These are phyloP conservation scores for Axis porcinus DNA, from an alignment of 2,113 vertebrate genomes.

Conservation along the genomic window DNA sequence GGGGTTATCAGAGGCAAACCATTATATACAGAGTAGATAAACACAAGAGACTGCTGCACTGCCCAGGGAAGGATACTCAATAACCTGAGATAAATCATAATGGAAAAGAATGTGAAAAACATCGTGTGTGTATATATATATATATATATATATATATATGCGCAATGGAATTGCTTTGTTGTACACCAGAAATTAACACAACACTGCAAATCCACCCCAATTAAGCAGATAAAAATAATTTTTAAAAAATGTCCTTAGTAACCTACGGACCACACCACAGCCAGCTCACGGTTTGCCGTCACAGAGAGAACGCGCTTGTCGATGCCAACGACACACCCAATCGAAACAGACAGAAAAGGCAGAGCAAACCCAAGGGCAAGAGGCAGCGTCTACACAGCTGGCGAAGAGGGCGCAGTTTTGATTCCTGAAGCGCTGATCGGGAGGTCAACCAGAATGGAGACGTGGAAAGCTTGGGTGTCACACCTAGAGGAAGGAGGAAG, in stretches of 20 bases:
- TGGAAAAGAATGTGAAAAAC: background rate
- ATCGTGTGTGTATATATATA: fast-evolving
- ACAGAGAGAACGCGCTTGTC: background rate
- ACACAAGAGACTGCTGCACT: background rate
- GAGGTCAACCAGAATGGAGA: background rate
- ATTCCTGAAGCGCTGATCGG: background rate
- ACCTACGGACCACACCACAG: background rate
- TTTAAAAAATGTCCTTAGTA: fast-evolving
- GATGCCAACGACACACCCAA: fast-evolving
- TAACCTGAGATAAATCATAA: background rate
- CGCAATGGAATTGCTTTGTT: fast-evolving
- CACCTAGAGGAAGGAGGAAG: background rate
- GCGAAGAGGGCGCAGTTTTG: background rate
- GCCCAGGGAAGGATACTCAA: background rate
- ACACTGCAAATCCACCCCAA: background rate
- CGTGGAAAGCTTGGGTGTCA: background rate
- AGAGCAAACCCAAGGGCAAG: background rate
- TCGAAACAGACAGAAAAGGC: background rate
- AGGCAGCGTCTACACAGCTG: background rate
- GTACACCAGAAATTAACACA: background rate
- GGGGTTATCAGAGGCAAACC: background rate
- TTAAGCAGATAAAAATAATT: background rate
- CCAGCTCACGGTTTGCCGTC: background rate
- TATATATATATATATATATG: fast-evolving
- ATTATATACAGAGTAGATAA: fast-evolving